These are phyloP conservation scores for Drosophila tropicalis DNA, from an alignment of 1,140 invertebrate genomes.

Conservation along the genomic window DNA sequence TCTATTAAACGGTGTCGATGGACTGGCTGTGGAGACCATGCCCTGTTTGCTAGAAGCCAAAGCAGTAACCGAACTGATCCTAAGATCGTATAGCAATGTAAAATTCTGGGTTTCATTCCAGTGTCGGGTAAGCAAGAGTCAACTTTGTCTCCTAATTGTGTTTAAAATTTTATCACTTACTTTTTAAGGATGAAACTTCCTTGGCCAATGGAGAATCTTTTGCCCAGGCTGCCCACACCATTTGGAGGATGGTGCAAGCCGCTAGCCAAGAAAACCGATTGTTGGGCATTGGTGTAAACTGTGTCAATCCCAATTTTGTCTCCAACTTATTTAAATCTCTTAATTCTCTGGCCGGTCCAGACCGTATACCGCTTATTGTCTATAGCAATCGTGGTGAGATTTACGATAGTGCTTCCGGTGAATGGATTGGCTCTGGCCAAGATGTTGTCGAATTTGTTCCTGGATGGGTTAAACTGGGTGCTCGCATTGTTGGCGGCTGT, in stretches of 20 bases:
- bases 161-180: background rate
- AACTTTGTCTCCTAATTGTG: background rate
- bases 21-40: conserved; percentile 95
- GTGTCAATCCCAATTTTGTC: conserved; percentile 87
- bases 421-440: conserved; percentile 85
- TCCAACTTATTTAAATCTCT: conserved; percentile 85
- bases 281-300: conserved; percentile 95
- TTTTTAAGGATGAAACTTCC: conserved; percentile 85
- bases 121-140: conserved; percentile 67
- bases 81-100: conserved; percentile 87
- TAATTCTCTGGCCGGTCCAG: conserved; percentile 39
- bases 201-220: conserved; percentile 91
- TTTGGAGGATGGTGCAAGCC: conserved; percentile 85
- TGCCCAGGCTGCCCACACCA: conserved; percentile 81
- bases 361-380: conserved; percentile 85
- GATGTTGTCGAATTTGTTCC: conserved; percentile 86
- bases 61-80: conserved; percentile 90
- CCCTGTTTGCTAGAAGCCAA: conserved; percentile 92
- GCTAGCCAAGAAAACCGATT: conserved; percentile 84
- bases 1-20: conserved; percentile 89
- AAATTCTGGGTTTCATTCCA: conserved; percentile 90
- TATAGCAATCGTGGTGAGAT: conserved; percentile 90
- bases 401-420: conserved; percentile 84
- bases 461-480: conserved; percentile 88
- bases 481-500: conserved; percentile 90